Conservation (phyloP, 2,113 vertebrate genomes). For the Isurus oxyrinchus region DNA sequence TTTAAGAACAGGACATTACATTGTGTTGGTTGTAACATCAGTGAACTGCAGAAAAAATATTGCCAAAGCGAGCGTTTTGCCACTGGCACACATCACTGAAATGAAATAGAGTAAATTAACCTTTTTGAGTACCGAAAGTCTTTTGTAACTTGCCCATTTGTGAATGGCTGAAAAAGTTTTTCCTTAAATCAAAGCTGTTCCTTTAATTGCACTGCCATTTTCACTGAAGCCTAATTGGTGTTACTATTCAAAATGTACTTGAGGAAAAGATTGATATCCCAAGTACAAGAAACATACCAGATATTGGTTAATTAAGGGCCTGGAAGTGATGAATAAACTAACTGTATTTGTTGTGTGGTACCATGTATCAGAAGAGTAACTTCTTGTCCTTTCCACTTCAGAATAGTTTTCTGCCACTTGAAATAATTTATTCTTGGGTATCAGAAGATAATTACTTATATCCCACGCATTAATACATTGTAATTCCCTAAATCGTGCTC, state of each 20-base stretch:
- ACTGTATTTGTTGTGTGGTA: slow-evolving; percentile 1
- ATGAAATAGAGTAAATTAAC: neutral
- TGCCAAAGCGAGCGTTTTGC: neutral
- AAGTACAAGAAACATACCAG: neutral
- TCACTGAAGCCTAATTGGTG: neutral
- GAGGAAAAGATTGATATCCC: neutral
- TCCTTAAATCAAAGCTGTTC: neutral
- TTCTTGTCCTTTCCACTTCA: neutral
- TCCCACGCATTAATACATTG: neutral
- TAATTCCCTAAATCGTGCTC: neutral
- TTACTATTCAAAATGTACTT: neutral
- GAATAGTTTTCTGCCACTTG: neutral
- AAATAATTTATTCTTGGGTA: neutral
- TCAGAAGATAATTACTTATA: neutral
- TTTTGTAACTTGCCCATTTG: neutral
- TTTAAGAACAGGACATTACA: neutral
- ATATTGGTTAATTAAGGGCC: neutral
- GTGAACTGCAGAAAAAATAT: neutral
- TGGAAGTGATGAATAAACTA: neutral
- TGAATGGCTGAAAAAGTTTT: neutral
- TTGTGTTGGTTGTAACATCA: neutral
- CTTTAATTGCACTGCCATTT: slow-evolving; percentile 11
- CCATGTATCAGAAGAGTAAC: neutral
- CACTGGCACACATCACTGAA: neutral
- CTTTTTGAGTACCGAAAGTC: neutral